phyloP scores from a whole-genome alignment of 2,797 vertebrate genomes.

The Limnodromus scolopaceus region DNA sequence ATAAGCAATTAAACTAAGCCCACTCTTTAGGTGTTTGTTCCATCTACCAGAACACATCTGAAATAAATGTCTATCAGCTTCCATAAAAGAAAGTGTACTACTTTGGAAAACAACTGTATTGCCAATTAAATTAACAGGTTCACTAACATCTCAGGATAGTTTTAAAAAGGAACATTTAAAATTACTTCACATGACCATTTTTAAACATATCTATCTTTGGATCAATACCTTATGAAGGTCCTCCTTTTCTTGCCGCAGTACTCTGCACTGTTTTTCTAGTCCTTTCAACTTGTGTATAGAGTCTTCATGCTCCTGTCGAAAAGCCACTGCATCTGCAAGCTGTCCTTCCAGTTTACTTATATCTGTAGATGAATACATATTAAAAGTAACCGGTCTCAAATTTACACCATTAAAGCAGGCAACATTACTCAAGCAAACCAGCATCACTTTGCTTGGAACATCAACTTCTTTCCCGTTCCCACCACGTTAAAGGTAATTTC shows the following conservation, averaged over 20 bases:
- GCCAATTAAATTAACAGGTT: not conserved
- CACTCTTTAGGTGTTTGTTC: not conserved
- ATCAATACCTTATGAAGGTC: constrained; percentile 90
- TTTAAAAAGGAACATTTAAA: not conserved
- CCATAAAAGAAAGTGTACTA: not conserved
- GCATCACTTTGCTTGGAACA: not conserved
- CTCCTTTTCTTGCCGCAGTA: constrained; percentile 90
- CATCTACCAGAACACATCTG: not conserved
- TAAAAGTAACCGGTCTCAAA: not conserved
- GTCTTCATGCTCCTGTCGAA: constrained; percentile 91
- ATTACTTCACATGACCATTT: not conserved
- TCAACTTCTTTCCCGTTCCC: not conserved
- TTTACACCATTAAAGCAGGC: not conserved
- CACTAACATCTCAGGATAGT: not conserved
- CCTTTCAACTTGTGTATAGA: constrained; percentile 87
- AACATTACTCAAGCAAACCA: not conserved
- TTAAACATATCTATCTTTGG: not conserved
- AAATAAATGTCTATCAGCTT: not conserved
- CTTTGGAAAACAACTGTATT: not conserved
- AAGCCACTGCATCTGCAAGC: constrained; percentile 87
- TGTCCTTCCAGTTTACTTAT: constrained; percentile 90
- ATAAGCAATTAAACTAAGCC: not conserved
- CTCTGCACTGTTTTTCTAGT: constrained; percentile 91
- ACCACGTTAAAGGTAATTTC: not conserved
- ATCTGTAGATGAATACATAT: constrained; percentile 76